Evolutionary conservation across 2,888 invertebrate species (phyloP).

Genomic region (Unio pictorum): DNA sequence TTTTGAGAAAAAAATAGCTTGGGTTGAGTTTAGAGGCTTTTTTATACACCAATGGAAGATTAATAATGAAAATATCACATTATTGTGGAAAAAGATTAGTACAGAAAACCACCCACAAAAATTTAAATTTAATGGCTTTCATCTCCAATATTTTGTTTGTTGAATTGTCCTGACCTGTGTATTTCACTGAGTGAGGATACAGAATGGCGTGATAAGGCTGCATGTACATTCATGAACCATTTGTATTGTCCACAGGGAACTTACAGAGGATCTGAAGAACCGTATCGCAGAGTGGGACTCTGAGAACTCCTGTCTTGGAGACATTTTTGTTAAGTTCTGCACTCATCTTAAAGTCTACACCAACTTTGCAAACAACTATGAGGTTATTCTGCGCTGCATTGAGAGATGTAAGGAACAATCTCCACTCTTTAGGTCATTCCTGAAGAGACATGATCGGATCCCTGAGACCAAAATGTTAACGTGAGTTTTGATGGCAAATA

Average conservation of each 20-base stretch:
- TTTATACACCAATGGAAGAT: too few relatives aligned
- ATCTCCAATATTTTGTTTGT: too few relatives aligned
- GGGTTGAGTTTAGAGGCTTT: too few relatives aligned
- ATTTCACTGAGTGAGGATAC: too few relatives aligned
- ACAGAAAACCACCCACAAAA: too few relatives aligned
- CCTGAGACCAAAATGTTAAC: constrained; percentile 66
- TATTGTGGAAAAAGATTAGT: too few relatives aligned
- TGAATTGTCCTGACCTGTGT: too few relatives aligned
- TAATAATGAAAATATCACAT: too few relatives aligned
- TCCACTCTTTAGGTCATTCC: constrained; percentile 66
- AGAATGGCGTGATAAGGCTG: too few relatives aligned
- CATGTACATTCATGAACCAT: background rate
- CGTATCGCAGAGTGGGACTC: constrained; percentile 62
- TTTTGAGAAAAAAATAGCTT: too few relatives aligned
- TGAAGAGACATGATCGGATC: constrained; percentile 60
- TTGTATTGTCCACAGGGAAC: constrained; percentile 41
- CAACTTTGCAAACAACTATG: constrained; percentile 68
- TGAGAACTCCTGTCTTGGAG: constrained; percentile 64
- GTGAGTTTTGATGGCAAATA: constrained; percentile 36
- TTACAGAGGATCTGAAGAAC: constrained; percentile 61
- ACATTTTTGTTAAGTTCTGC: constrained; percentile 67
- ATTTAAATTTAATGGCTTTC: too few relatives aligned
- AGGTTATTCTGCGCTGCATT: constrained; percentile 62
- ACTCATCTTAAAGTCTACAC: constrained; percentile 63
- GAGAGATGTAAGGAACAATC: constrained; percentile 64